Conservation (phyloP, 2,113 vertebrate genomes). For the Corydoras sp. region DNA sequence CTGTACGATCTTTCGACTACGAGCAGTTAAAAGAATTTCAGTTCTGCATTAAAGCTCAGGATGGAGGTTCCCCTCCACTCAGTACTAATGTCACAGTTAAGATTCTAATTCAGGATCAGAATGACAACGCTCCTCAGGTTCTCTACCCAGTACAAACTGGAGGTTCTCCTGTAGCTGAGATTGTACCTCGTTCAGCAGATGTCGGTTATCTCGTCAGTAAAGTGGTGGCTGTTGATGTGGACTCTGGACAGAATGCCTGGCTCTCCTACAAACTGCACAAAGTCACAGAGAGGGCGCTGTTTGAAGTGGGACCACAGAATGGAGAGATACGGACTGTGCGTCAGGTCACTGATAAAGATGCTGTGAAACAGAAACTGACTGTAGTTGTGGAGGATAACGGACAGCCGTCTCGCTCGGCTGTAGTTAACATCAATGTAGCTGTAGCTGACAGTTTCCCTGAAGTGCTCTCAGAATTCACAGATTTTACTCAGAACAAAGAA, state of each 20-base stretch:
- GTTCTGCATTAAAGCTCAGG: no score
- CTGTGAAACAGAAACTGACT: constrained; percentile 62
- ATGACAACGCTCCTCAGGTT: constrained; percentile 70
- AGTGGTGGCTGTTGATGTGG: constrained; percentile 67
- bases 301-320: constrained; percentile 66
- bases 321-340: constrained; percentile 67
- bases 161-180: constrained; percentile 59
- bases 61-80: no score
- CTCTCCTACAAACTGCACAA: constrained; percentile 69
- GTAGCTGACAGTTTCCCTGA: constrained; percentile 69
- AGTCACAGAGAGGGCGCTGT: constrained; percentile 66
- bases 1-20: no score
- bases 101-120: constrained; percentile 69
- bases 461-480: constrained; percentile 61
- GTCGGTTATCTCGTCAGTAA: constrained; percentile 68
- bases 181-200: constrained; percentile 66
- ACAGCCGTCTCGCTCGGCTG: constrained; percentile 63
- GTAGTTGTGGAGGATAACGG: constrained; percentile 69
- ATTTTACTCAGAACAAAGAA: constrained; percentile 47
- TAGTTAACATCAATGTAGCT: constrained; percentile 61
- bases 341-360: constrained; percentile 65
- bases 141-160: constrained; percentile 63
- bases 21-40: no score
- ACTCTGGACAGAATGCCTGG: constrained; percentile 71
- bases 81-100: no score